These are phyloP conservation scores for Notothenia coriiceps DNA, from an alignment of 2,113 vertebrate genomes.

Conservation along the genomic window DNA sequence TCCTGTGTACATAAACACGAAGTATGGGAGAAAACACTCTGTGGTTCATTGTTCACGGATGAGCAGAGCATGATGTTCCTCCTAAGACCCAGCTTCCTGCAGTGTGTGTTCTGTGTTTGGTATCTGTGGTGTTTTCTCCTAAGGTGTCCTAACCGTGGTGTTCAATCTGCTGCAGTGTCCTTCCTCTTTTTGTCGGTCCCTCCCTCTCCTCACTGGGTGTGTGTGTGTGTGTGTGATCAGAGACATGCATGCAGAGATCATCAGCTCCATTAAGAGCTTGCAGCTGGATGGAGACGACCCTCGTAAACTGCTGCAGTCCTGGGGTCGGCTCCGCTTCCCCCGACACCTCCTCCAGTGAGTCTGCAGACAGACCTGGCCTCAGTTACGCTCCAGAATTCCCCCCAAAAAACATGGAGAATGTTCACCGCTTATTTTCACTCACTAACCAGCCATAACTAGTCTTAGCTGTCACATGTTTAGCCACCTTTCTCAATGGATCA, in stretches of 20 bases:
- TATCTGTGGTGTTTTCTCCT: constrained; percentile 37
- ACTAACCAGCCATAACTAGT: neutral
- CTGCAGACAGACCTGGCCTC: constrained; percentile 69
- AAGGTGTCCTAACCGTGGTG: constrained; percentile 63
- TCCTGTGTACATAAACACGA: constrained; percentile 37
- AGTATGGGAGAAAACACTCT: constrained; percentile 6
- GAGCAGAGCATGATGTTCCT: constrained; percentile 37
- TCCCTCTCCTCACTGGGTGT: constrained; percentile 30
- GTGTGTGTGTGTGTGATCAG: constrained; percentile 77
- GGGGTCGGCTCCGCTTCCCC: constrained; percentile 91
- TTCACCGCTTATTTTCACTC: neutral
- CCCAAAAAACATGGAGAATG: neutral
- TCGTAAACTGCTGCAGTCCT: constrained; percentile 92
- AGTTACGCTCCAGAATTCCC: neutral
- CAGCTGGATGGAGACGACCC: constrained; percentile 95
- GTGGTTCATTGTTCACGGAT: constrained; percentile 49
- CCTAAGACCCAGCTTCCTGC: constrained; percentile 58
- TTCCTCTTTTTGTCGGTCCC: constrained; percentile 40
- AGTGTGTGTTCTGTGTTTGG: constrained; percentile 36
- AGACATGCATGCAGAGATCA: constrained; percentile 97
- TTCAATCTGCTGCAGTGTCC: constrained; percentile 24
- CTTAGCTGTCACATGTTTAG: neutral
- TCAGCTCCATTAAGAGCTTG: constrained; percentile 96
- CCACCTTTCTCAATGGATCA: neutral
- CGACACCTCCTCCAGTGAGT: constrained; percentile 94